Evolutionary conservation across 2,888 invertebrate species (phyloP), one percentile per base, ranked within the genome.

Genomic region (Morpho helenor): DNA sequence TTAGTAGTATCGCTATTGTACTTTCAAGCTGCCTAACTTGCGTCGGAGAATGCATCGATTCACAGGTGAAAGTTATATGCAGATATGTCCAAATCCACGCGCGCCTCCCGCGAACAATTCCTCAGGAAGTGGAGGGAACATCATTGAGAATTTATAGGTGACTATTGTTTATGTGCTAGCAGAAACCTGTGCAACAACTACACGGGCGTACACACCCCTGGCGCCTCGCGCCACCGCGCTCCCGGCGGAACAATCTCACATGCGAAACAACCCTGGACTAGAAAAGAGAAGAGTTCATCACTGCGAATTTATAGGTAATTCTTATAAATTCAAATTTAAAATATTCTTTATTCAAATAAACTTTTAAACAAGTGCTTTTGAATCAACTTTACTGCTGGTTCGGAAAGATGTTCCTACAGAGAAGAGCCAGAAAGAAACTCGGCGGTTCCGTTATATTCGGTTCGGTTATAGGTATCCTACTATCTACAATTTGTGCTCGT

Each of bases 201-300:
- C 16, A 10, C 53, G 53, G 40, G 53, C 53, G 39, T 22, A 40
- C 53, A 16, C 53, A 22, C 40, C 53, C 46, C 40, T 41, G 10
- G 44, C 75, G 86, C 16, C 80, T 86, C 8, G 76, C 79, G 41
- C 82, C 77, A 39, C 82, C 75, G 57, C 76, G 73, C 65, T 79
- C 87, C 41, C 80, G 92, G 66, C 96, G 96, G 78, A 98, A 97
- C 89, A 98, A 98, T 91, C 92, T 40, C 46, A 46, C 45, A 40
- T 98, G 68, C 93, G 98, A 78, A 98, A 98, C 87, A 99, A 99
- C 89, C 98, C 98, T 0, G 98, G 99, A 82, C 88, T 99, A 71
- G 98, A 98, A 84, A 98, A 98, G 84, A 91, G 98, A 69, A 91
- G 98, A 77, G 97, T 98, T 74, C 98, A 99, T 82, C 98, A 97